phyloP scores from a whole-genome alignment of 92 coral and sea anemone species.

The Siderastrea radians region DNA sequence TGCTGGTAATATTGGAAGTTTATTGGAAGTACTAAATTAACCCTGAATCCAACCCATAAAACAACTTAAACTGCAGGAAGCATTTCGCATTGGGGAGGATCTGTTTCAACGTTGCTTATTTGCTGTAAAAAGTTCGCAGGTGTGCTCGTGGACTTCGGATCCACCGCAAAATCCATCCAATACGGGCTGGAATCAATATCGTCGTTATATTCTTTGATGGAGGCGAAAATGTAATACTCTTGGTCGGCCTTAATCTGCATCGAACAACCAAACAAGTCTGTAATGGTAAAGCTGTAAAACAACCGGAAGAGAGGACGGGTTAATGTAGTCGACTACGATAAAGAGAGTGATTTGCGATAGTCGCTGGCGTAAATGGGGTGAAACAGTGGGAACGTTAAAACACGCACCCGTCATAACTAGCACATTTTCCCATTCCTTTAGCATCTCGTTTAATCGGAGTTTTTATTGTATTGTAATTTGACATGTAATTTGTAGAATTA shows the following conservation, averaged over 20 bases:
- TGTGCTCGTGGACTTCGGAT: slow-evolving; percentile 8
- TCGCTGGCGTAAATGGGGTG: no score
- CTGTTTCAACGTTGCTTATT: slow-evolving; percentile 5
- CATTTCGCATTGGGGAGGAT: slow-evolving; percentile 27
- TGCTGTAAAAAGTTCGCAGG: slow-evolving; percentile 36
- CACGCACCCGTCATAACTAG: no score
- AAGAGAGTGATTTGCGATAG: no score
- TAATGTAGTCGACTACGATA: no score
- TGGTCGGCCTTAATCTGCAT: slow-evolving; percentile 19
- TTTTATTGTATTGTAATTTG: no score
- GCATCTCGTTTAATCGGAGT: no score
- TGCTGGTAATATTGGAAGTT: no score
- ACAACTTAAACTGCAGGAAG: slow-evolving; percentile 7
- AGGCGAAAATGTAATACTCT: slow-evolving; percentile 45
- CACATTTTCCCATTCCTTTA: no score
- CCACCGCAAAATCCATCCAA: slow-evolving; percentile 33
- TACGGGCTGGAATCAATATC: neutral
- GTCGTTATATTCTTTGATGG: neutral
- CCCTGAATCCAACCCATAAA: neutral
- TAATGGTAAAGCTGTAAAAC: slow-evolving; percentile 46
- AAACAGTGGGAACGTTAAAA: no score
- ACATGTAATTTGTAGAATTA: no score
- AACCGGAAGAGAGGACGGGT: neutral
- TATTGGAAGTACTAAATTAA: no score
- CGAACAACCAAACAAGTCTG: slow-evolving; percentile 63